Percentiles rank a stretch among this genome's conserved stretches.
Conservation (phyloP, 2,888 invertebrate genomes). For the Drosophila kambysellisi region DNA sequence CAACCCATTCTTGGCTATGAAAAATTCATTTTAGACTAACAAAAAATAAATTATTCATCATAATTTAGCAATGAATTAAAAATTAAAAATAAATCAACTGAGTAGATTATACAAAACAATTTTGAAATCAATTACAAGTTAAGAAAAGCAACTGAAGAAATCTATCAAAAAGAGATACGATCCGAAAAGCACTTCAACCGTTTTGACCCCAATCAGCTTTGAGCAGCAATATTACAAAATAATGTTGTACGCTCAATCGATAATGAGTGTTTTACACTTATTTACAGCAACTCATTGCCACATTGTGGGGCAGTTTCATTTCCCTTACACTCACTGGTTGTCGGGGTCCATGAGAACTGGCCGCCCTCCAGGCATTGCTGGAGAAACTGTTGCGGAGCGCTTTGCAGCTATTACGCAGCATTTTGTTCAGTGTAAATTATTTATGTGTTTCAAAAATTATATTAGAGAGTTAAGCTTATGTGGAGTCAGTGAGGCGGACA, state of each 20-base stretch:
- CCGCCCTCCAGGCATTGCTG: conserved; percentile 62
- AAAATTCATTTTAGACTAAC: background rate
- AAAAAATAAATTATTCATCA: background rate
- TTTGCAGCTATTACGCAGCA: conserved; percentile 67
- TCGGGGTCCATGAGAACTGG: conserved; percentile 68
- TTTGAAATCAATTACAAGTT: background rate
- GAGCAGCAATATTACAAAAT: background rate
- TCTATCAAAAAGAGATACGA: background rate
- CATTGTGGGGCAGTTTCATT: background rate
- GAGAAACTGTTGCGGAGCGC: conserved; percentile 57
- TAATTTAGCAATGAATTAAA: background rate
- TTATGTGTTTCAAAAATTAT: background rate
- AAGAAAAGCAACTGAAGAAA: background rate
- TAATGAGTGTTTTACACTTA: background rate
- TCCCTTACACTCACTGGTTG: conserved; percentile 70
- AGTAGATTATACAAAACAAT: background rate
- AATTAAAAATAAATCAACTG: background rate
- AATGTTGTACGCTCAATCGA: background rate
- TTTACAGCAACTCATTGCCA: background rate
- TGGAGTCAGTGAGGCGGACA: background rate
- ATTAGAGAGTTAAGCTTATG: background rate
- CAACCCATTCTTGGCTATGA: background rate
- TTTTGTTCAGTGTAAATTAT: conserved; percentile 11
- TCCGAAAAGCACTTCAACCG: background rate
- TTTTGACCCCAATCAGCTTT: background rate